Evolutionary conservation across 2,797 vertebrate species (phyloP), one percentile per base, ranked within the genome.

Genomic region (Helostoma temminkii): DNA sequence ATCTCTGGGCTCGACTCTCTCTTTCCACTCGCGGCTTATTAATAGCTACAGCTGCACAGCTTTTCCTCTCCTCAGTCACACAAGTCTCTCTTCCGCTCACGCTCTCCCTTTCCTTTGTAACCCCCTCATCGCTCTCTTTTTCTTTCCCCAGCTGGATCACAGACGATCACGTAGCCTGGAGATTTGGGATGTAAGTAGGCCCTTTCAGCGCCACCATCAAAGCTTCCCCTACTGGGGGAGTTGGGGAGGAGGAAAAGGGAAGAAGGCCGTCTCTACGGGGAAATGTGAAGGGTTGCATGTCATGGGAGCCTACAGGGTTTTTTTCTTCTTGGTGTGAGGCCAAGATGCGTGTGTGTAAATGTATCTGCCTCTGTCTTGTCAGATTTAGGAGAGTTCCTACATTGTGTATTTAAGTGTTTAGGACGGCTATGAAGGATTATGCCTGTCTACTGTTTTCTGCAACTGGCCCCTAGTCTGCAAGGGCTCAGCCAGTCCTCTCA

Each of bases 171-270:
- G 92, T 94, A 92, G 93, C 92, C 89, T 94, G 95, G 94, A 95
- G 94, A 95, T 95, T 94, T 95, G 93, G 94, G 93, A 94, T 94
- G 93, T 94, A 93, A 95, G 94, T 94, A 93, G 89, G 92, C 86
- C 91, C 91, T 93, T 93, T 93, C 91, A 93, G 90, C 87, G 81
- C 89, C 78, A 72, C 86, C 91, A 92, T 93, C 91, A 93, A 94
- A 94, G 93, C 90, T 61, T 73, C 42, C 66, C 57, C 77, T 82
- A 82, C 66, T 80, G 69, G 79, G 76, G 81, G 80, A 66, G 77
- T 63, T 69, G 70, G 54, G 71, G 68, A 47, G 43, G 70, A 39
- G 73, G 75, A 36, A 48, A 42, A 46, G 62, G 16, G 52, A 41
- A 22, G 57, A 64, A 77, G 74, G 77, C 41, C 68, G 86, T 84